Evolutionary conservation across 2,888 invertebrate species (phyloP), one percentile per base, ranked within the genome.

Genomic region (Xanthia icteritia): DNA sequence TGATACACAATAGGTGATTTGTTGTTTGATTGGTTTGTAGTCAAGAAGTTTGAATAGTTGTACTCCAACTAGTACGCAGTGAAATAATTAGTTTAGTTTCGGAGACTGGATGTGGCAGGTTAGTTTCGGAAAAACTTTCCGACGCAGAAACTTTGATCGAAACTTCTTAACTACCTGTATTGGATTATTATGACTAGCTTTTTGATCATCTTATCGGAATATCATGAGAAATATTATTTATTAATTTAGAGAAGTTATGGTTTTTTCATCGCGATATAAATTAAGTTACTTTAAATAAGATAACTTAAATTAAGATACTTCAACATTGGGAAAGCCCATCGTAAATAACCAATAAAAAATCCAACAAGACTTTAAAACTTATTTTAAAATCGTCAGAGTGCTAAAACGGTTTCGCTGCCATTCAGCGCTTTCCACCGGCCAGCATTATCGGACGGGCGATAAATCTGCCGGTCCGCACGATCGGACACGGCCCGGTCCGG

Each of bases 401-500:
- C 79, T 79, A 54, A 85, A 85, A 73, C 82, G 56, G 56, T 74
- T 80, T 69, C 60, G 60, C 71, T 58, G 71, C 72, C 85, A 60
- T 75, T 73, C 78, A 56, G 58, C 65, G 69, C 78, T 77, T 69
- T 81, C 61, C 58, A 63, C 39, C 48, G 56, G 31, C 58, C 75
- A 58, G 73, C 71, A 64, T 70, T 84, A 84, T 79, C 73, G 79
- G 85, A 75, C 74, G 58, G 71, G 9, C 73, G 75, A 84, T 84
- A 85, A 82, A 82, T 84, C 85, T 82, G 60, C 51, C 82, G 79
- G 72, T 75, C 31, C 70, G 85, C 83, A 82, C 85, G 85, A 73
- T 64, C 83, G 82, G 83, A 82, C 75, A 56, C 75, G 75, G 66
- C 63, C 73, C 58, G 66, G 45, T 72, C 72, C 54, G 36, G 54